Percentiles rank a stretch among this genome's conserved stretches.
phyloP scores from a whole-genome alignment of 1,140 invertebrate species.

The Cotesia vestalis region DNA sequence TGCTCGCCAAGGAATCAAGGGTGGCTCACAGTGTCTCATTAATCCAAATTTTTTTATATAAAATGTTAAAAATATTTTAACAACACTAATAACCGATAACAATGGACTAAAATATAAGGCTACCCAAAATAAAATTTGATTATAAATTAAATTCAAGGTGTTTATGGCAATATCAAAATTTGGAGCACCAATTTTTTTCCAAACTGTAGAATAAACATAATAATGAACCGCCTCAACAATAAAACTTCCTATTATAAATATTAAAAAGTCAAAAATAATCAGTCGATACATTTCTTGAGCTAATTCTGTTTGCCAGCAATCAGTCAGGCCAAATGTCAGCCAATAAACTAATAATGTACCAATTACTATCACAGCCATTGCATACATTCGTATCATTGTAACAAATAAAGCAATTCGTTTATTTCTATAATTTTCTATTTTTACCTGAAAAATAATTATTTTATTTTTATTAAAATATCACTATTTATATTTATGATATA shows the following conservation, averaged over 20 bases:
- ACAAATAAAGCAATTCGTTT: conserved; percentile 70
- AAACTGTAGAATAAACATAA: conserved; percentile 55
- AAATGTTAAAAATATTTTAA: conserved; percentile 75
- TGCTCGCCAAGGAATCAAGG: conserved; percentile 73
- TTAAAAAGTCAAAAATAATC: conserved; percentile 75
- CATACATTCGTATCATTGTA: conserved; percentile 69
- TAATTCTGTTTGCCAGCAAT: conserved; percentile 78
- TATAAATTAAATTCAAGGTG: conserved; percentile 79
- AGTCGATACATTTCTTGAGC: conserved; percentile 79
- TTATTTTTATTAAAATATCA: neutral
- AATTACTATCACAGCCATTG: conserved; percentile 68
- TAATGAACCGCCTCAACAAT: conserved; percentile 66
- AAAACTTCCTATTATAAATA: conserved; percentile 69
- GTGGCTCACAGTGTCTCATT: conserved; percentile 69
- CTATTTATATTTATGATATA: neutral
- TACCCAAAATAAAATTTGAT: conserved; percentile 78
- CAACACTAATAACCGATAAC: conserved; percentile 69
- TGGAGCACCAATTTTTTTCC: conserved; percentile 58
- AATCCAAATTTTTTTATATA: conserved; percentile 71
- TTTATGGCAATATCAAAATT: conserved; percentile 79
- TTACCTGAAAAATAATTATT: conserved; percentile 49
- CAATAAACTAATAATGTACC: conserved; percentile 69
- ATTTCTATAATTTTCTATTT: conserved; percentile 65
- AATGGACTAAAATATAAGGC: conserved; percentile 76
- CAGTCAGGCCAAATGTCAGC: conserved; percentile 54